Evolutionary conservation across 2,797 vertebrate genomes (phyloP).

Genomic region (Lithobates pipiens): DNA sequence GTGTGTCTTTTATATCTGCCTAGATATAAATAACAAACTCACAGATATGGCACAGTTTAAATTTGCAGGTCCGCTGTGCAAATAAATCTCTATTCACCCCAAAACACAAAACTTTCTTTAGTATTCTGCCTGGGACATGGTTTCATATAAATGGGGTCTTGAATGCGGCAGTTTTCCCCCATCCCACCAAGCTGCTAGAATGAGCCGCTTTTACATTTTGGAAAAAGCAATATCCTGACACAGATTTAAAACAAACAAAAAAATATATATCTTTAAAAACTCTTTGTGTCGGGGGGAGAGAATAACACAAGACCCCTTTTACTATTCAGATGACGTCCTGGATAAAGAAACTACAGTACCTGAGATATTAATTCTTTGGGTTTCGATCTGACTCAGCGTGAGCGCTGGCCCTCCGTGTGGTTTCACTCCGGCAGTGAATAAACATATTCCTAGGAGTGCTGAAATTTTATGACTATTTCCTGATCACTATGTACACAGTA

Average conservation of each 20-base stretch:
- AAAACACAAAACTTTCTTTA: neutral
- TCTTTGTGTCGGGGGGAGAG: constrained; percentile 22
- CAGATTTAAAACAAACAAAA: constrained; percentile 25
- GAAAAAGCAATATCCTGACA: constrained; percentile 41
- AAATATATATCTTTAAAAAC: neutral
- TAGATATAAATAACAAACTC: too few species aligned
- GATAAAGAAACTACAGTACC: constrained; percentile 63
- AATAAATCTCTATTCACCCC: neutral
- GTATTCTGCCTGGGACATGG: neutral
- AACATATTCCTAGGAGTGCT: constrained; percentile 26
- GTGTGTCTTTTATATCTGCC: too few species aligned
- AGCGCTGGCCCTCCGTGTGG: constrained; percentile 69
- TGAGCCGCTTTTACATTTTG: constrained; percentile 4
- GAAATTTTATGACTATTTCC: constrained; percentile 47
- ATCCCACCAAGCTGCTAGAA: neutral
- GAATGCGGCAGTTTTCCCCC: neutral
- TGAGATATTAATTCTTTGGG: constrained; percentile 67
- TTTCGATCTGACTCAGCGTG: constrained; percentile 66
- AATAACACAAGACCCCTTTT: constrained; percentile 61
- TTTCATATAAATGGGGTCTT: constrained; percentile 7
- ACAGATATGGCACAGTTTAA: too few species aligned
- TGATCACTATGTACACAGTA: constrained; percentile 39
- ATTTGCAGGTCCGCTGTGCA: too few species aligned
- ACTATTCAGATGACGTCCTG: constrained; percentile 64
- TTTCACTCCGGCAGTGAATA: constrained; percentile 71